Evolutionary conservation across 2,888 invertebrate species (phyloP).

Genomic region (Chesias legatella): DNA sequence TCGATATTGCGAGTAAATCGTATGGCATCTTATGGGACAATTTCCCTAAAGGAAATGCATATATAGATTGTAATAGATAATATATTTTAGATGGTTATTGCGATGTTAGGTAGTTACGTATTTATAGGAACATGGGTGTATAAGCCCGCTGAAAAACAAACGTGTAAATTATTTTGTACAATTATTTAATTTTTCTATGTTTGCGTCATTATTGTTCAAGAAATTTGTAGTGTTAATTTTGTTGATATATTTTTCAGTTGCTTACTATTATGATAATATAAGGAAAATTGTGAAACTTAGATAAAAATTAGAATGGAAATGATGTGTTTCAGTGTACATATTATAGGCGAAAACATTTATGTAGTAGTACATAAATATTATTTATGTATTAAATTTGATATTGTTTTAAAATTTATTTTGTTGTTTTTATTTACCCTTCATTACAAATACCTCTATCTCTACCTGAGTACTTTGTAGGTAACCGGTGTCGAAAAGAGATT

Average conservation of each 20-base stretch:
- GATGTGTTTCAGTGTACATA: constrained; percentile 79
- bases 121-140: constrained; percentile 38
- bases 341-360: constrained; percentile 74
- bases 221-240: constrained; percentile 55
- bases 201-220: constrained; percentile 56
- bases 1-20: constrained; percentile 29
- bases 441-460: background rate
- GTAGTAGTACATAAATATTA: constrained; percentile 78
- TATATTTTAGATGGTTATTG: constrained; percentile 59
- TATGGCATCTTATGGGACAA: constrained; percentile 25
- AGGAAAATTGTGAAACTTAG: constrained; percentile 61
- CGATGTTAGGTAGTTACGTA: constrained; percentile 48
- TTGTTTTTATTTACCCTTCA: constrained; percentile 56
- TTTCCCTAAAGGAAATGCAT: constrained; percentile 20
- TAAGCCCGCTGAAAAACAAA: constrained; percentile 39
- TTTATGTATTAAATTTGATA: constrained; percentile 81
- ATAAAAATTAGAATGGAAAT: constrained; percentile 62
- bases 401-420: constrained; percentile 76
- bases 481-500: too few relatives aligned
- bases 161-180: constrained; percentile 74
- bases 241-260: constrained; percentile 67
- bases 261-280: constrained; percentile 60
- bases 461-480: too few relatives aligned
- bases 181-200: constrained; percentile 58
- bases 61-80: constrained; percentile 51